A percentile compares a stretch with the other conserved stretches of the same genome.
phyloP scores from a whole-genome alignment of 1,140 invertebrate genomes.

The Contarinia nasturtii region DNA sequence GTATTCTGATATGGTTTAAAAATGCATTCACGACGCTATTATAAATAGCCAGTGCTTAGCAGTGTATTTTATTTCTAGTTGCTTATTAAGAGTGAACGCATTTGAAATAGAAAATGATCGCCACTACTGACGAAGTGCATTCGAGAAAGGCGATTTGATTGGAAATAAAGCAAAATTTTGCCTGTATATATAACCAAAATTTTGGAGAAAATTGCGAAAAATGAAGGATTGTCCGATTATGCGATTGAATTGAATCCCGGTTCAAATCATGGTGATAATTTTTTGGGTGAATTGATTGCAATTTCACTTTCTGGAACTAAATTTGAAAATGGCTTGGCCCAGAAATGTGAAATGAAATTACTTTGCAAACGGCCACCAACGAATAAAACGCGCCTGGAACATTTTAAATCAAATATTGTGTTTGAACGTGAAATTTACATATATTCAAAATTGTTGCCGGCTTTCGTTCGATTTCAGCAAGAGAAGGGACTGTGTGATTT shows the following conservation, averaged over 20 bases:
- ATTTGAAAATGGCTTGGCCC: not conserved
- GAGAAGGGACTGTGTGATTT: not conserved
- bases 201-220: constrained; percentile 1
- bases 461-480: not conserved
- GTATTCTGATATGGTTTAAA: too few relatives aligned
- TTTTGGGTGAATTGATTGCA: not conserved
- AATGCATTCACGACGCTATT: too few relatives aligned
- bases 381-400: not conserved
- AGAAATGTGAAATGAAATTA: not conserved
- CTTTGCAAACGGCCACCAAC: not conserved
- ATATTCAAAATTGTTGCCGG: too few relatives aligned
- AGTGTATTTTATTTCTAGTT: too few relatives aligned
- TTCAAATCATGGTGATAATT: too few relatives aligned
- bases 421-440: constrained; percentile 1
- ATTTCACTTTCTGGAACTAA: not conserved
- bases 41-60: too few relatives aligned
- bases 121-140: too few relatives aligned
- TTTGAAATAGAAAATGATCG: too few relatives aligned
- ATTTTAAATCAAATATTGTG: not conserved
- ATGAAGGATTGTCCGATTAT: not conserved
- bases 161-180: not conserved
- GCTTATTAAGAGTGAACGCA: too few relatives aligned
- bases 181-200: constrained; percentile 1
- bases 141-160: too few relatives aligned
- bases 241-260: not conserved